Evolutionary conservation across 64 coral and sea anemone genomes (phyloP), one percentile per base, ranked within the genome.

Genomic region (Cladopsammia gracilis): DNA sequence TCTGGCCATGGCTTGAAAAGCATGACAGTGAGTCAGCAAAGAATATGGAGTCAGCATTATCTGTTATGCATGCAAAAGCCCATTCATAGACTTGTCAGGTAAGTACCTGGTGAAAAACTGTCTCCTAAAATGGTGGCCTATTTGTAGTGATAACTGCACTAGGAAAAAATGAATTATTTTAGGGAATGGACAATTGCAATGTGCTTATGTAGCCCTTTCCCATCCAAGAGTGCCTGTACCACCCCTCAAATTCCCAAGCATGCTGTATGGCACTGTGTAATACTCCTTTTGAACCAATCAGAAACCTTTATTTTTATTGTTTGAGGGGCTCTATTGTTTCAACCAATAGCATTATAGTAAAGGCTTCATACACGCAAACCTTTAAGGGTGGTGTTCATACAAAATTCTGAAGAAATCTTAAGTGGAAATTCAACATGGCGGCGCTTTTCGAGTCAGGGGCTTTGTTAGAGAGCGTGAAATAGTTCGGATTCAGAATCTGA

Each of bases 1-100:
- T 88, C 20, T 93, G 91, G 91, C 83, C 83, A 34, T 93, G 84
- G 91, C 56, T 93, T 12, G n/a, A 69, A 20, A 93, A 87, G 65
- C 15, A 87, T 45, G 45, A 70, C 19, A n/a, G 14, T 1, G 6
- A 48, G 19, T 48, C 15, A 45, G 57, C 82, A 45, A 16, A 24
- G 2, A 77, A 8, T 46, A 87, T 93, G 83, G 87, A 86, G 19
- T 72, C 91, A 56, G 91, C 91, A 48, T 69, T 87, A 49, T 86
- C 80, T 45, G 80, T 86, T 3, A 87, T 93, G 83, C 91, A 93
- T 59, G 82, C 68, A 2, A 93, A 93, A 10, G 81, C 70, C 13
- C 91, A 93, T 66, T 14, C 68, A 8, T 93, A 71, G 91, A 52
- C 54, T 53, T 93, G 91, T 78, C 80, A 85, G 82, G 81, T 93